A percentile compares a stretch with the other conserved stretches of the same genome.
Conservation (phyloP, 1,140 invertebrate species). For the Philotrypesis tridentata region DNA sequence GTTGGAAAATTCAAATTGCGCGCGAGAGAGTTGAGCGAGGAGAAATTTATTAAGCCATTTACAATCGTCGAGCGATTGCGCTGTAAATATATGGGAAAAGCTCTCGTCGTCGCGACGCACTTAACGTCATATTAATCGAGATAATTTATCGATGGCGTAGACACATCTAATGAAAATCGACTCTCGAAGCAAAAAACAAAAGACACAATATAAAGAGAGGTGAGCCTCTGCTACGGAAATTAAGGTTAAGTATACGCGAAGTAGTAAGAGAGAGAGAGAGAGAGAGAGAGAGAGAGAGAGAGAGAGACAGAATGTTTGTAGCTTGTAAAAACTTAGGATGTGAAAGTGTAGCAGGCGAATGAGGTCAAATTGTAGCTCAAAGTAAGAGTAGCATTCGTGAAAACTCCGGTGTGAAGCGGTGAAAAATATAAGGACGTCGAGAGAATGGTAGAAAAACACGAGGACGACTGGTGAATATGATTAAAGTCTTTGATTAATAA, state of each 20-base stretch:
- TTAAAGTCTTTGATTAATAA: too few species aligned
- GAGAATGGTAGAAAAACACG: background rate
- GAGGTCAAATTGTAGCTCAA: slow-evolving; percentile 6
- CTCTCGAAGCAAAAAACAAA: background rate
- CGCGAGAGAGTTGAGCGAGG: too few species aligned
- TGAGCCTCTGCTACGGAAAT: background rate
- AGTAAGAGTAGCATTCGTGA: background rate
- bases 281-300: background rate
- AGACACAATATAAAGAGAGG: background rate
- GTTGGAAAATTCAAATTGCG: background rate
- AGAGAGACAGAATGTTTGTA: slow-evolving; percentile 6
- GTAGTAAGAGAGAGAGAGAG: background rate
- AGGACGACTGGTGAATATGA: background rate
- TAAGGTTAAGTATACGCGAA: background rate
- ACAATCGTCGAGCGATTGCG: too few species aligned
- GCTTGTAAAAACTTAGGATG: background rate
- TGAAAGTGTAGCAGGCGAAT: background rate
- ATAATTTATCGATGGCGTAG: background rate
- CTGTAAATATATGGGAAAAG: too few species aligned
- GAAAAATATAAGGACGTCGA: background rate
- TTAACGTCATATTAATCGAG: too few species aligned
- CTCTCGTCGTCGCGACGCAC: too few species aligned
- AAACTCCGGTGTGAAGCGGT: background rate
- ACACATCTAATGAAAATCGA: background rate
- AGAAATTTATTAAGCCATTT: background rate